These are phyloP conservation scores for Strongylocentrotus purpuratus DNA, from an alignment of 35 echinoderm and acorn worm species.

Conservation along the genomic window DNA sequence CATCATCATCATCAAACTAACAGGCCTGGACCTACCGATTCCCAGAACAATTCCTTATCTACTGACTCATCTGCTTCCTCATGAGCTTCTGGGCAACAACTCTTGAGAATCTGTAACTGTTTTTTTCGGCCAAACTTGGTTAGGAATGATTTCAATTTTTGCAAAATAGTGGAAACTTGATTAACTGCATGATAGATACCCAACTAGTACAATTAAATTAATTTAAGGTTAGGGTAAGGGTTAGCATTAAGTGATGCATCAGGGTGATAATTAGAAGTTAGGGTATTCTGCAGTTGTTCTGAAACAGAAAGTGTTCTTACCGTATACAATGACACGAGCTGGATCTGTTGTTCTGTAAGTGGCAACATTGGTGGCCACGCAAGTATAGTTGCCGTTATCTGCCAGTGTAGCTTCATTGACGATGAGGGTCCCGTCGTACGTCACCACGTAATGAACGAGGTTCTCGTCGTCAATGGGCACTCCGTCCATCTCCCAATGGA, in stretches of 20 bases:
- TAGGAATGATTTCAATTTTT: no score
- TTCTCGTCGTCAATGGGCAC: constrained; percentile 20
- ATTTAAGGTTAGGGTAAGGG: no score
- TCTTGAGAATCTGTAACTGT: no score
- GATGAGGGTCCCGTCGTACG: constrained; percentile 59
- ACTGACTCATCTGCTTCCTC: neutral
- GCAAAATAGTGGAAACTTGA: no score
- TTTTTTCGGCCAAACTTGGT: no score
- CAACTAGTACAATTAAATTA: no score
- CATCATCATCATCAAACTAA: no score
- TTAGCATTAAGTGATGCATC: no score
- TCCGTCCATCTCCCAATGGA: constrained; percentile 88
- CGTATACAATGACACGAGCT: constrained; percentile 76
- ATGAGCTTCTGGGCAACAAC: neutral
- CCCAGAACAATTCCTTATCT: neutral
- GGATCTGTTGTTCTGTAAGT: constrained; percentile 52
- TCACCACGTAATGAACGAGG: constrained; percentile 61
- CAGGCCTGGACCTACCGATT: no score
- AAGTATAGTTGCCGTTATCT: constrained; percentile 91
- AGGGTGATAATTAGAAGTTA: no score
- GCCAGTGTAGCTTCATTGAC: constrained; percentile 60
- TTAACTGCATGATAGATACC: no score
- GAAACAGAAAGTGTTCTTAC: constrained; percentile 44
- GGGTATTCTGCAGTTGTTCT: no score
- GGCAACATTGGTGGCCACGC: constrained; percentile 72